These are phyloP conservation scores for Hippocampus comes DNA, from an alignment of 2,113 vertebrate genomes.

Conservation along the genomic window DNA sequence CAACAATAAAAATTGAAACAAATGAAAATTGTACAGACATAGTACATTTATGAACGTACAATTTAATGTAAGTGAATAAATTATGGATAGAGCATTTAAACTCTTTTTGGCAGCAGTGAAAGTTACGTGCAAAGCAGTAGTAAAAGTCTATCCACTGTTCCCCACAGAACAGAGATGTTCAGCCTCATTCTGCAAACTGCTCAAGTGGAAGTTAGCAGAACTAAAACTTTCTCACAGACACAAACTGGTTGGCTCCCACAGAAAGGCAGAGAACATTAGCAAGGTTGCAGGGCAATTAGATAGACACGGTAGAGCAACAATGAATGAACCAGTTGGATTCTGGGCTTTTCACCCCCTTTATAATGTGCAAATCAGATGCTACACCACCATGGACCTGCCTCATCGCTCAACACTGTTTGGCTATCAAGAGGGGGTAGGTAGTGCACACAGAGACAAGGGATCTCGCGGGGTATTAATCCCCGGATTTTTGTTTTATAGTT, in stretches of 20 bases:
- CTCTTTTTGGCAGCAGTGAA: slow-evolving; percentile 13
- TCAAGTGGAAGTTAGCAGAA: slow-evolving; percentile 28
- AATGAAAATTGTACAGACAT: background rate
- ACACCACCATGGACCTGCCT: slow-evolving; percentile 36
- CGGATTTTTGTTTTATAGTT: slow-evolving; percentile 39
- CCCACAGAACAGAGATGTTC: slow-evolving; percentile 34
- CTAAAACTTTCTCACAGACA: slow-evolving; percentile 29
- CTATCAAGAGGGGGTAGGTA: slow-evolving; percentile 51
- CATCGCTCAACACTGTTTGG: slow-evolving; percentile 44
- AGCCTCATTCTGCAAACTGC: slow-evolving; percentile 30
- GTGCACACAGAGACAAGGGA: slow-evolving; percentile 43
- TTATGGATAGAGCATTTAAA: slow-evolving; percentile 30
- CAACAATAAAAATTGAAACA: background rate
- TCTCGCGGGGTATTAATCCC: slow-evolving; percentile 50
- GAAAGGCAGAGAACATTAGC: slow-evolving; percentile 3
- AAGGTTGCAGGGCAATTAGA: slow-evolving; percentile 30
- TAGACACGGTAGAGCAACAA: slow-evolving; percentile 21
- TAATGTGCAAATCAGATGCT: slow-evolving; percentile 37
- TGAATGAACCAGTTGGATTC: slow-evolving; percentile 26
- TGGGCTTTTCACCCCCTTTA: slow-evolving; percentile 14
- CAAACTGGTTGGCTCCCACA: background rate
- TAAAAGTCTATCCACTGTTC: slow-evolving; percentile 22
- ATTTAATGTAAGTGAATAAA: slow-evolving; percentile 2
- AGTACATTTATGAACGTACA: background rate
- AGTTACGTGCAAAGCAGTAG: slow-evolving; percentile 6